Percentiles rank a stretch among this genome's conserved stretches.
These are phyloP conservation scores for Rhynchophorus ferrugineus DNA, from an alignment of 1,140 invertebrate species.

Conservation along the genomic window DNA sequence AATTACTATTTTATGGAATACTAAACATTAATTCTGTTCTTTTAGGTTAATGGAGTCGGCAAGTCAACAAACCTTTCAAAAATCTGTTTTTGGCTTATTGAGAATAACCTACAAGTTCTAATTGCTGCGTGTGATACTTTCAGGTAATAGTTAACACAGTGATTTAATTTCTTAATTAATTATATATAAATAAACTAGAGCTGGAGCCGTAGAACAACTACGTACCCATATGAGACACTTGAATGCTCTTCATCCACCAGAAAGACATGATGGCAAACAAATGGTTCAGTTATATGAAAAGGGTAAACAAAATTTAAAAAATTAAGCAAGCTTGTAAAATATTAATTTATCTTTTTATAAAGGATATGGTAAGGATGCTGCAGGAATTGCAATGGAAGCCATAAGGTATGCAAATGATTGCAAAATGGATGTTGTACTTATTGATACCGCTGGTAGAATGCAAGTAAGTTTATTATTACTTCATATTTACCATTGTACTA, in stretches of 20 bases:
- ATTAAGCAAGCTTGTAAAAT: conserved; percentile 4
- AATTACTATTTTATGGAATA: not conserved
- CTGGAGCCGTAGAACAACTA: conserved; percentile 97
- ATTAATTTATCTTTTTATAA: conserved; percentile 36
- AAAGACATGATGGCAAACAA: conserved; percentile 56
- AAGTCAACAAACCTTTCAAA: conserved; percentile 99
- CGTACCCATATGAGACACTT: conserved; percentile 91
- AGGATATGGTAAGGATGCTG: conserved; percentile 95
- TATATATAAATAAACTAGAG: conserved; percentile 47
- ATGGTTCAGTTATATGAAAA: conserved; percentile 97
- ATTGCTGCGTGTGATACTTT: conserved; percentile 99
- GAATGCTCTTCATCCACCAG: conserved; percentile 85
- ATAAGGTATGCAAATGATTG: conserved; percentile 81
- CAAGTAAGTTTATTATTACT: conserved; percentile 47
- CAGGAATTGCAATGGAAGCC: conserved; percentile 95
- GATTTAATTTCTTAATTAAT: not conserved
- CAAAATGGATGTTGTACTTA: conserved; percentile 82
- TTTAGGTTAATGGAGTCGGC: conserved; percentile 87
- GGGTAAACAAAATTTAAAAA: conserved; percentile 23
- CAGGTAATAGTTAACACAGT: too few relatives aligned
- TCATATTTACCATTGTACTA: not conserved
- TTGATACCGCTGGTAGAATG: conserved; percentile 99
- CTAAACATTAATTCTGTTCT: conserved; percentile 7
- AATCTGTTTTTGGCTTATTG: conserved; percentile 99
- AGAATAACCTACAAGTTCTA: conserved; percentile 92